These are phyloP conservation scores for Eurois occulta DNA, from an alignment of 2,888 invertebrate genomes.

Conservation along the genomic window DNA sequence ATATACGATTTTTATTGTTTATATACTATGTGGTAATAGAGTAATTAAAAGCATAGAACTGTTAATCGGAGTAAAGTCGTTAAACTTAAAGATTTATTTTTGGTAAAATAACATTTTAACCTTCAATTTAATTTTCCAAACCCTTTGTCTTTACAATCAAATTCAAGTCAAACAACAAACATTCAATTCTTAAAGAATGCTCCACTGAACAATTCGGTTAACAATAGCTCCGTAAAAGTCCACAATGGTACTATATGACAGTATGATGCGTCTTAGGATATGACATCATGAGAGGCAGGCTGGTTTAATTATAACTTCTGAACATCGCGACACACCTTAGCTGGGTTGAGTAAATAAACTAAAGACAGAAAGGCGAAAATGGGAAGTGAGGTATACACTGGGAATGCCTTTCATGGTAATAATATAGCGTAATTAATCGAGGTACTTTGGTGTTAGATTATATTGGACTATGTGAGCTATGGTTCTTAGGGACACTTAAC, in stretches of 20 bases:
- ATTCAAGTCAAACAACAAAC: conserved; percentile 8
- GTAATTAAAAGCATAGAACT: neutral
- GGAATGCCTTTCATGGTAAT: conserved; percentile 8
- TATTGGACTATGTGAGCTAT: neutral
- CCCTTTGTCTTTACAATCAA: neutral
- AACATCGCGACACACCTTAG: conserved; percentile 29
- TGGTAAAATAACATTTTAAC: neutral
- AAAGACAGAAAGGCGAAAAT: neutral
- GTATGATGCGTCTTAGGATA: conserved; percentile 45
- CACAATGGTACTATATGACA: conserved; percentile 50
- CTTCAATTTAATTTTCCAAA: neutral
- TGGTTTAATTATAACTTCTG: conserved; percentile 57
- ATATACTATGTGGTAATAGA: neutral
- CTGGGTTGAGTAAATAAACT: conserved; percentile 13
- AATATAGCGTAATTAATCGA: neutral
- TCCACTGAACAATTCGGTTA: conserved; percentile 22
- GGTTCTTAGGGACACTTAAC: neutral
- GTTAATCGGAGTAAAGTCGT: neutral
- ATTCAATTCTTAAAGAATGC: conserved; percentile 6
- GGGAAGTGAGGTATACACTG: conserved; percentile 3
- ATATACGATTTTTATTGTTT: neutral
- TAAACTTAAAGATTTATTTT: neutral
- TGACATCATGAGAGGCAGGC: conserved; percentile 60
- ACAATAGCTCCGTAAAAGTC: conserved; percentile 54
- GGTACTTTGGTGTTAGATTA: neutral